Percentiles rank a stretch among this genome's conserved stretches.
Evolutionary conservation across 2,113 vertebrate species (phyloP).

Genomic region (Callaeas wilsoni): DNA sequence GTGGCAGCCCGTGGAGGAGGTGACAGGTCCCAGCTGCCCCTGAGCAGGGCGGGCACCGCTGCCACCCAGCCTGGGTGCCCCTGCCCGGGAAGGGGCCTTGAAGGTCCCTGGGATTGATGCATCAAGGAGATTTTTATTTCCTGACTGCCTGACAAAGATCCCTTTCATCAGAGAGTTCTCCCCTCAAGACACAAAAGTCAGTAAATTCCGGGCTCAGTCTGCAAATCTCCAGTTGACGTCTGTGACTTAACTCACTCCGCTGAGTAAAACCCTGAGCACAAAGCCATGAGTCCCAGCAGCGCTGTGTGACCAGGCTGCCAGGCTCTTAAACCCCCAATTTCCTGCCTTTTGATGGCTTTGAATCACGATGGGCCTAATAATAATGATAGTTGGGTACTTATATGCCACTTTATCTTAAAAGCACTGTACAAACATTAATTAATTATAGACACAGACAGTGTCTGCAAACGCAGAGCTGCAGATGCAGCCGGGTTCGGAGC

Average conservation of each 20-base stretch:
- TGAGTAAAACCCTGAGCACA: neutral
- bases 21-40: neutral
- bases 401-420: conserved; percentile 45
- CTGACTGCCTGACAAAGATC: neutral
- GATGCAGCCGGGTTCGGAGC: neutral
- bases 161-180: neutral
- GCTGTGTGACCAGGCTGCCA: neutral
- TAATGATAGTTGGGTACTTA: conserved; percentile 36
- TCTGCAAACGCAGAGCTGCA: neutral
- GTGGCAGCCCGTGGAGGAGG: neutral
- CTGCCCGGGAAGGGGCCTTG: neutral
- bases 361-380: conserved; percentile 28
- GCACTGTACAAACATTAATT: conserved; percentile 49
- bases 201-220: neutral
- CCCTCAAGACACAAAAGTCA: neutral
- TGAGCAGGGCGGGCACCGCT: neutral
- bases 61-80: neutral
- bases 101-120: neutral
- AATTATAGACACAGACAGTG: conserved; percentile 23
- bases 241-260: neutral
- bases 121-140: neutral
- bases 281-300: neutral
- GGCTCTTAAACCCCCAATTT: conserved; percentile 33
- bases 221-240: neutral
- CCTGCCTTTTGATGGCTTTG: conserved; percentile 39